phyloP scores from a whole-genome alignment of 1,140 invertebrate genomes.

The Ceratina australensis region DNA sequence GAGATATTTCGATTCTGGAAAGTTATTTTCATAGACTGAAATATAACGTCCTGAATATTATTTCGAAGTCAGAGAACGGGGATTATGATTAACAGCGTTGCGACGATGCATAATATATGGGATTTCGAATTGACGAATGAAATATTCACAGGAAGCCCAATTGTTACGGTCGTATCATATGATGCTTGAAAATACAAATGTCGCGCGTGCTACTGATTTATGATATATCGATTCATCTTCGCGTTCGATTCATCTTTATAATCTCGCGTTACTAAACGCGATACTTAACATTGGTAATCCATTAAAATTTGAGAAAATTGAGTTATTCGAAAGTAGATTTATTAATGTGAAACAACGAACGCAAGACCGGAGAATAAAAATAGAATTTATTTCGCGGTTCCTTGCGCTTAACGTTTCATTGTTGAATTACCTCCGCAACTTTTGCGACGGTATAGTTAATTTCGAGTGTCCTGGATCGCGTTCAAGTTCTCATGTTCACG shows the following conservation, averaged over 20 bases:
- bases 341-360: too few relatives aligned
- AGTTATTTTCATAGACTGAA: too few relatives aligned
- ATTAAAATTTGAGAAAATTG: too few relatives aligned
- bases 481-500: not conserved
- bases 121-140: not conserved
- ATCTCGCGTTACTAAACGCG: not conserved
- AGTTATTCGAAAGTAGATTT: too few relatives aligned
- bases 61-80: too few relatives aligned
- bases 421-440: not conserved
- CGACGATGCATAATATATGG: not conserved
- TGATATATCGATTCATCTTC: not conserved
- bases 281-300: not conserved
- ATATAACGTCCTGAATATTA: too few relatives aligned
- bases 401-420: not conserved
- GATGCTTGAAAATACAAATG: not conserved
- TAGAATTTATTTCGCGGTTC: not conserved
- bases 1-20: too few relatives aligned
- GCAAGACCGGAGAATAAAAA: too few relatives aligned
- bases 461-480: not conserved
- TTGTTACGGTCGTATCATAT: not conserved
- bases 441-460: not conserved
- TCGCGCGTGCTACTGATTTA: not conserved
- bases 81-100: too few relatives aligned
- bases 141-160: not conserved
- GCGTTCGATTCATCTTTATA: not conserved